Evolutionary conservation across 2,797 vertebrate genomes (phyloP).

Genomic region (Anguilla obscura): DNA sequence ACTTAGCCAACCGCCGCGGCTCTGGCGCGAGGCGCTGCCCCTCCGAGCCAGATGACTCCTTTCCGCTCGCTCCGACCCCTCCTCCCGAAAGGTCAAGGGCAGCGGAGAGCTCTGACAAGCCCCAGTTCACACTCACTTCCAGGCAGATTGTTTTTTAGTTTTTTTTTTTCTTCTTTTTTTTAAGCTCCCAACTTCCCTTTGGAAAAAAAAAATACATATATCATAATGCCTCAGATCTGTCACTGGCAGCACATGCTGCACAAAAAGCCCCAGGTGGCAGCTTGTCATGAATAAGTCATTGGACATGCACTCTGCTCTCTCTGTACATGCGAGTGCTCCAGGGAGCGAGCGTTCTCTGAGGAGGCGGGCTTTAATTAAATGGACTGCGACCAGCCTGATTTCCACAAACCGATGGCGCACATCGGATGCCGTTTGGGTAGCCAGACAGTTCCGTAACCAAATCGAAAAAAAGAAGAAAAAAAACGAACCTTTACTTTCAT

Average conservation of each 20-base stretch:
- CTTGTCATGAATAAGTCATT: constrained; percentile 21
- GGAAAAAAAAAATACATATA: not conserved
- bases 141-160: not conserved
- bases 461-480: not conserved
- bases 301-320: constrained; percentile 29
- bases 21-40: not conserved
- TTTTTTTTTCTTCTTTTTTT: not conserved
- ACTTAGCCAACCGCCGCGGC: constrained; percentile 11
- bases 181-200: not conserved
- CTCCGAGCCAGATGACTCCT: constrained; percentile 5
- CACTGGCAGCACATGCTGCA: not conserved
- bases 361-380: constrained; percentile 58
- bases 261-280: constrained; percentile 11
- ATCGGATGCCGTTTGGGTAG: constrained; percentile 34
- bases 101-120: not conserved
- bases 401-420: not conserved
- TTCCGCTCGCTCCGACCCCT: not conserved
- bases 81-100: constrained; percentile 24
- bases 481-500: not conserved
- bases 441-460: constrained; percentile 19
- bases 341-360: constrained; percentile 26
- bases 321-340: constrained; percentile 41
- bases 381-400: constrained; percentile 56
- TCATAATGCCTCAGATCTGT: not conserved
- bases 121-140: not conserved